phyloP scores from a whole-genome alignment of 2,797 vertebrate genomes.

The Erethizon dorsatum region DNA sequence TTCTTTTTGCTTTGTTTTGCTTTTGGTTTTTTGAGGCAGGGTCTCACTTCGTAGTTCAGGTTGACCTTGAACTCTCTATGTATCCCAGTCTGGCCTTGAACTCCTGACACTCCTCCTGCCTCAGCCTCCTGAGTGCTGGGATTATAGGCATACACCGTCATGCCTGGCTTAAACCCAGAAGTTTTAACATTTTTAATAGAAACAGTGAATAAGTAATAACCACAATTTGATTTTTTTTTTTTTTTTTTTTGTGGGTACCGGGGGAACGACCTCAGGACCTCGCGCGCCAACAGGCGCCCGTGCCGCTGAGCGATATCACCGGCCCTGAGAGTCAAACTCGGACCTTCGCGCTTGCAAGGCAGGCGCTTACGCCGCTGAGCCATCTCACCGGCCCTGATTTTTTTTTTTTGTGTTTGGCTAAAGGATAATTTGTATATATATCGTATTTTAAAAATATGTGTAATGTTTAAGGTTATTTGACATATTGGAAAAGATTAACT shows the following conservation, averaged over 20 bases:
- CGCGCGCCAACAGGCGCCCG: too few relatives aligned
- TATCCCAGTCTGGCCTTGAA: neutral
- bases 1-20: neutral
- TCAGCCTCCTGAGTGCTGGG: neutral
- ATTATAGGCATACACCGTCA: neutral
- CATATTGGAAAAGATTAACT: neutral
- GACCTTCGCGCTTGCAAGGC: too few relatives aligned
- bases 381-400: too few relatives aligned
- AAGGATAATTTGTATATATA: neutral
- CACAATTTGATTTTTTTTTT: neutral
- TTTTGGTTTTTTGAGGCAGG: neutral
- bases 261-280: too few relatives aligned
- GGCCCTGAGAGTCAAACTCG: too few relatives aligned
- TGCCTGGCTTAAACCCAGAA: neutral
- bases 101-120: neutral
- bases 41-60: neutral
- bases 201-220: neutral
- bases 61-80: neutral
- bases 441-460: neutral
- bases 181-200: neutral
- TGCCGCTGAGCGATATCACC: too few relatives aligned
- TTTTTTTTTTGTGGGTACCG: too few relatives aligned
- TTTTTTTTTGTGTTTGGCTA: neutral
- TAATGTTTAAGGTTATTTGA: conserved; percentile 41
- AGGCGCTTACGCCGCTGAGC: too few relatives aligned